Conservation (phyloP, 2,888 invertebrate species). For the Pandemis cinnamomeana region DNA sequence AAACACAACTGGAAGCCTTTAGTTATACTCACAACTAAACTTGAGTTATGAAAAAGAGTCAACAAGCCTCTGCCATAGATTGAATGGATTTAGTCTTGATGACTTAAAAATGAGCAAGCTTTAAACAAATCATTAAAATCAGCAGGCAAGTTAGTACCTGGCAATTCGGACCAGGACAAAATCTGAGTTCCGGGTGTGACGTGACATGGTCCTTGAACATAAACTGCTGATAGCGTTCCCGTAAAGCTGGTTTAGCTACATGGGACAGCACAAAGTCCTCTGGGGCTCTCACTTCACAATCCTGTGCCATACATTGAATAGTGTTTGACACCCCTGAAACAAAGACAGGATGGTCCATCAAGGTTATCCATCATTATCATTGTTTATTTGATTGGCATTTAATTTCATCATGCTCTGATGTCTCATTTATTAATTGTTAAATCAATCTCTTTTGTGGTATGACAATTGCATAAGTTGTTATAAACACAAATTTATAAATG, state of each 20-base stretch:
- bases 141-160: conserved; percentile 75
- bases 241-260: conserved; percentile 91
- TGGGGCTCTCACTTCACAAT: conserved; percentile 97
- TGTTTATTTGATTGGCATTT: too few species aligned
- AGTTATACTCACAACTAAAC: too few species aligned
- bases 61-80: too few species aligned
- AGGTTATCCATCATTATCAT: neutral
- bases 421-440: too few species aligned
- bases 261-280: conserved; percentile 97
- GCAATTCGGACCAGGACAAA: conserved; percentile 98
- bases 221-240: conserved; percentile 97
- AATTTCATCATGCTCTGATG: too few species aligned
- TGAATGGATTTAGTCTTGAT: too few species aligned
- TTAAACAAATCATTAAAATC: neutral
- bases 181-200: conserved; percentile 94
- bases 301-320: conserved; percentile 98
- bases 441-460: too few species aligned
- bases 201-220: conserved; percentile 98
- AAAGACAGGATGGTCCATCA: neutral
- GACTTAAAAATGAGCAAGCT: too few species aligned
- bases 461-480: too few species aligned
- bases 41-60: too few species aligned
- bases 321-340: conserved; percentile 88
- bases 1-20: too few species aligned
- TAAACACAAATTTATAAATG: too few species aligned